Base-by-base conservation (phyloP, 2,797 vertebrate species). In the Aldrovandia affinis region DNA sequence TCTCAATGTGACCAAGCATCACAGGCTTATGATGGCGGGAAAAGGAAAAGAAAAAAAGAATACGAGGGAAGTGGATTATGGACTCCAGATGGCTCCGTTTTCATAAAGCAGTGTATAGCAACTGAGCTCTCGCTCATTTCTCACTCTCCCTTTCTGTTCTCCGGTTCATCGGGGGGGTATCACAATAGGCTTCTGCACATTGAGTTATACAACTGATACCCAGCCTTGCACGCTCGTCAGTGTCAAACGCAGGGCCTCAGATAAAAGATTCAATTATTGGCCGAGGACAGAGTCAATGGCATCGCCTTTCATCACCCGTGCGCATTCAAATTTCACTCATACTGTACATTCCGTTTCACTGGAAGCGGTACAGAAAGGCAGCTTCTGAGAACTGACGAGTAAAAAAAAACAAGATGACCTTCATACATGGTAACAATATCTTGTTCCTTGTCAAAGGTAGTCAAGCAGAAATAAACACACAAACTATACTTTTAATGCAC, bases 181-280 rank as follows among this genome's bases (percentile, higher is more conserved):
- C 33, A 70, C 30, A 59, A 59, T 30, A 22, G 10, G 12, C 28
- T 54, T 36, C 22, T n/a, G 59, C 57, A 15, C 42, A 44, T 42
- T 65, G 59, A 42, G n/a, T 22, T n/a, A 70, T 47, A 14, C 78
- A 54, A 68, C 14, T 42, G 52, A 84, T 55, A 52, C 33, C 39
- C 63, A 47, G 61, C 83, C 50, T 59, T 8, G 14, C 30, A 44
- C 20, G 18, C 20, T 7, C 20, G 65, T 84, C 61, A 81, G 33
- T 18, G 52, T 73, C 50, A 81, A 59, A 81, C 50, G n/a, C 52
- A 52, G 63, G 33, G 20, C 14, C 65, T 6, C 47, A 81, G 63
- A 81, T 75, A 81, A 84, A 84, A 81, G 63, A 84, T 80, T 70
- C 78, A 54, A 70, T 81, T 73, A 59, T 55, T 57, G n/a, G 65